Percentiles rank a stretch among this genome's conserved stretches.
These are phyloP conservation scores for Thalassarche chlororhynchos DNA, from an alignment of 2,113 vertebrate genomes.

Conservation along the genomic window DNA sequence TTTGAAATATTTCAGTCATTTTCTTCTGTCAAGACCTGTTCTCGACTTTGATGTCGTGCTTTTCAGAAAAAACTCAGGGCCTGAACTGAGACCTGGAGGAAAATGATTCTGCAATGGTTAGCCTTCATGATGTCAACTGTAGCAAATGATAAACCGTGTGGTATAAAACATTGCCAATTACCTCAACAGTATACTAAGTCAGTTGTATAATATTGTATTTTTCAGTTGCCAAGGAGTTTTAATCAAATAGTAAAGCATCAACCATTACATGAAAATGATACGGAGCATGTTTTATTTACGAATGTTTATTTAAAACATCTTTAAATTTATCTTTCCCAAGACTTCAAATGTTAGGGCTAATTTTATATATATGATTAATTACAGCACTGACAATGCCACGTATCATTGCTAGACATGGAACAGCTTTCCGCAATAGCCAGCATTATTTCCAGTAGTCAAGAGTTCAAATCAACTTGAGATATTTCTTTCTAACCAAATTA, in stretches of 20 bases:
- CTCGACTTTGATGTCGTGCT: not conserved
- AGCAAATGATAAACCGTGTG: not conserved
- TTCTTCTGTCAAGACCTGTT: not conserved
- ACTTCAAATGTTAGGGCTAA: not conserved
- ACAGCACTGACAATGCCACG: accelerated
- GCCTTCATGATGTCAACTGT: not conserved
- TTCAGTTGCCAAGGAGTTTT: not conserved
- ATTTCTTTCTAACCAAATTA: not conserved
- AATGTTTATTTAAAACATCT: not conserved
- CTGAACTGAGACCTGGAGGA: not conserved
- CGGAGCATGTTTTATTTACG: not conserved
- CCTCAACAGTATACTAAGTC: not conserved
- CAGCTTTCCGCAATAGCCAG: accelerated
- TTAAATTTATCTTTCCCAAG: not conserved
- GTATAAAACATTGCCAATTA: not conserved
- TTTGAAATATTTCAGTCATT: not conserved
- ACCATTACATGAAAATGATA: not conserved
- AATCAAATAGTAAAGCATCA: not conserved
- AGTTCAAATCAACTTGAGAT: not conserved
- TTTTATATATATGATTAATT: not conserved
- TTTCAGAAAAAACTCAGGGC: not conserved
- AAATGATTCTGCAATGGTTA: not conserved
- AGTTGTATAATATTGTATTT: not conserved
- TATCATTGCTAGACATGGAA: not conserved
- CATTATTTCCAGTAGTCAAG: not conserved